Evolutionary conservation across 2,113 vertebrate genomes (phyloP), one percentile per base, ranked within the genome.

Genomic region (Nycticryphes semicollaris): DNA sequence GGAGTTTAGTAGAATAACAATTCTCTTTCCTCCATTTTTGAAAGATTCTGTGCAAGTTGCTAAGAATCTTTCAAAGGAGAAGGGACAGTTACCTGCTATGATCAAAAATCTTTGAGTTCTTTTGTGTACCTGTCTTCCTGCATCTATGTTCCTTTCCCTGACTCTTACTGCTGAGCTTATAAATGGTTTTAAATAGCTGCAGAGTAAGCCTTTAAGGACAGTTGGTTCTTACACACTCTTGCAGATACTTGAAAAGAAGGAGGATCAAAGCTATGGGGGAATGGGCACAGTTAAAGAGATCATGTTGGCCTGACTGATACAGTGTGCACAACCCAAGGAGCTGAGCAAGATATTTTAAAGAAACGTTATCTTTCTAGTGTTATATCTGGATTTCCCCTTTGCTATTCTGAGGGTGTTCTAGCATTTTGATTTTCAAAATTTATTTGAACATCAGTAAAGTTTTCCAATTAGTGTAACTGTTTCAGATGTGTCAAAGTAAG

Each of bases 361-460:
- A 85, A 79, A 28, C 8, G 3, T 25, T 73, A 10, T 53, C 24
- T 80, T 66, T 62, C 41, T 62, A 5, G 8, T 57, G 10, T 60
- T 85, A 10, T 8, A 5, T 48, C 5, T 56, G 59, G 31, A 74
- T 31, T 50, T 89, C 15, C 16, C 8, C 9, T 73, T 35, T 72
- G 10, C 19, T 70, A 5, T 70, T 30, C 24, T 37, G 20, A 59
- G 20, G 43, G 24, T 76, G 17, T 56, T 90, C 4, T 23, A 80
- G 33, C 50, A 39, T 72, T 62, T 35, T 41, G 9, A 21, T 77
- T 45, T 77, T 72, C 22, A 43, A 53, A 73, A 57, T 54, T 7
- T n/a, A 2, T 50, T 13, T 63, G 37, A 82, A 17, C 19, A 47
- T 73, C 3, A 0, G 1, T 79, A 64, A 7, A 0, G 4, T 76